phyloP scores from a whole-genome alignment of 2,888 invertebrate genomes.

The Hylaea fasciaria region DNA sequence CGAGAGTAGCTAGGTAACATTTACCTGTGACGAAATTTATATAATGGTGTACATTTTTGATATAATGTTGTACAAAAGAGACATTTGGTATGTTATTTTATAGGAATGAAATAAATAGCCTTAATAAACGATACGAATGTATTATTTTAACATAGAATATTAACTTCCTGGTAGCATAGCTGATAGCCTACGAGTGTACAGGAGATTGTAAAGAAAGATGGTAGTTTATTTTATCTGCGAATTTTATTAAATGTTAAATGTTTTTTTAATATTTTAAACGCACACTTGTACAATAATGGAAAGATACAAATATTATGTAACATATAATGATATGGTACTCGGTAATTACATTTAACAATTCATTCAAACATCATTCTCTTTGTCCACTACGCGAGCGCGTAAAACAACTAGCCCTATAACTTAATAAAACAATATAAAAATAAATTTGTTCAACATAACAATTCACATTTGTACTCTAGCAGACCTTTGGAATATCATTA shows the following conservation, averaged over 20 bases:
- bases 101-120: slow-evolving; percentile 86
- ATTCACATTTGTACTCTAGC: slow-evolving; percentile 48
- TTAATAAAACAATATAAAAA: slow-evolving; percentile 9
- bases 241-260: slow-evolving; percentile 69
- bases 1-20: slow-evolving; percentile 81
- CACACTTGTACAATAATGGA: slow-evolving; percentile 56
- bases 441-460: slow-evolving; percentile 27
- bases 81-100: slow-evolving; percentile 86
- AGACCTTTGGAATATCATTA: slow-evolving; percentile 46
- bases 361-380: slow-evolving; percentile 29
- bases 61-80: slow-evolving; percentile 86
- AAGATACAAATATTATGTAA: slow-evolving; percentile 56
- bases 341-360: slow-evolving; percentile 50
- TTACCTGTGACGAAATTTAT: slow-evolving; percentile 84
- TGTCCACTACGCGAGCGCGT: slow-evolving; percentile 21
- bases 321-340: slow-evolving; percentile 66
- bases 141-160: slow-evolving; percentile 43
- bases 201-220: too few species aligned
- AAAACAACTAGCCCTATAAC: slow-evolving; percentile 22
- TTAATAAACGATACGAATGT: slow-evolving; percentile 73
- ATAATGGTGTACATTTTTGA: slow-evolving; percentile 86
- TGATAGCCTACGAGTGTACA: too few species aligned
- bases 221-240: slow-evolving; percentile 53
- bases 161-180: not conserved
- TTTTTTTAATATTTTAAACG: slow-evolving; percentile 59